Evolutionary conservation across 2,888 invertebrate genomes (phyloP).

Genomic region (Ellobium chinense): DNA sequence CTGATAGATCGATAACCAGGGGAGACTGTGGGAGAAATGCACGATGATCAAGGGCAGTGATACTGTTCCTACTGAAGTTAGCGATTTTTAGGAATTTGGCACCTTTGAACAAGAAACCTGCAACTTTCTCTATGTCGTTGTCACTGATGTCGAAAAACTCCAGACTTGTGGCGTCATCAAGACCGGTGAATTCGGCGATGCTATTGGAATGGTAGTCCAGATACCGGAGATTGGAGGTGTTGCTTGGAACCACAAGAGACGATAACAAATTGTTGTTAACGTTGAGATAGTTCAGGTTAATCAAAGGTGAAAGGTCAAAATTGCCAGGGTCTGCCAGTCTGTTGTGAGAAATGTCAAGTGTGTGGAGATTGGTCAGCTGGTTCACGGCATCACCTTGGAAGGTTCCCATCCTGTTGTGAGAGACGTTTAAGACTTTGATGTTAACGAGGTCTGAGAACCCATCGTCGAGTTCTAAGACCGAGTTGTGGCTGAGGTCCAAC

Average conservation of each 20-base stretch:
- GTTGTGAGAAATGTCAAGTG: conserved; percentile 49
- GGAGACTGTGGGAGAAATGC: conserved; percentile 68
- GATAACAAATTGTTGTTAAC: conserved; percentile 56
- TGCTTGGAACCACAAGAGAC: conserved; percentile 46
- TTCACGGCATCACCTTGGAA: conserved; percentile 42
- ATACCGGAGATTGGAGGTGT: conserved; percentile 49
- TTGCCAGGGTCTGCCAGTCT: conserved; percentile 34
- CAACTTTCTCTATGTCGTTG: conserved; percentile 62
- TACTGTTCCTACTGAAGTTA: conserved; percentile 70
- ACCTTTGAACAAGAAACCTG: conserved; percentile 63
- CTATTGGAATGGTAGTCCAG: conserved; percentile 52
- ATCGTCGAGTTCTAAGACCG: conserved; percentile 30
- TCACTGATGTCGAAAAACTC: conserved; percentile 53
- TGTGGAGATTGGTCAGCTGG: conserved; percentile 47
- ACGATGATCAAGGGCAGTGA: conserved; percentile 59
- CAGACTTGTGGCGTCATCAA: not conserved
- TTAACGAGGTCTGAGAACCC: conserved; percentile 48
- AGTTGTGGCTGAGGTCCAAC: conserved; percentile 60
- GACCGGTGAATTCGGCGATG: conserved; percentile 30
- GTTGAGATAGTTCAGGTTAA: conserved; percentile 54
- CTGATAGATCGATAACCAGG: conserved; percentile 67
- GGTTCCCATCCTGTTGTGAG: conserved; percentile 32
- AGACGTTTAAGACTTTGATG: conserved; percentile 57
- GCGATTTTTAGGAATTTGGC: conserved; percentile 59
- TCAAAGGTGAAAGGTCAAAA: conserved; percentile 53